These are phyloP conservation scores for Cosmia trapezina DNA, from an alignment of 2,888 invertebrate species.

Conservation along the genomic window DNA sequence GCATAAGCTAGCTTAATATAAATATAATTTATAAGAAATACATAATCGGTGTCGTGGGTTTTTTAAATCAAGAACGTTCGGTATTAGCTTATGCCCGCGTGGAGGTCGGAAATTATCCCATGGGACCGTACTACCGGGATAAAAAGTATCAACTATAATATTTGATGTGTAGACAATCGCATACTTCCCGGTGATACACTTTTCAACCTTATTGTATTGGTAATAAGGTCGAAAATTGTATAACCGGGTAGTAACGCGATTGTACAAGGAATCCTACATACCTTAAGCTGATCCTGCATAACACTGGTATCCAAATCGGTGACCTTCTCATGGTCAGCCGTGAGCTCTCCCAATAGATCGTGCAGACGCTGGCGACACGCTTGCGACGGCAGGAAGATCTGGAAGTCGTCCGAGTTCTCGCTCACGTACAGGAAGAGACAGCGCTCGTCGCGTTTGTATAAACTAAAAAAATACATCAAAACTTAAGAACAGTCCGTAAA, in stretches of 20 bases:
- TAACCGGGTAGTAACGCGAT: no score
- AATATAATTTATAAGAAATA: background rate
- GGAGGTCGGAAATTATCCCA: no score
- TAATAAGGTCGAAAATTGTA: no score
- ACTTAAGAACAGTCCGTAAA: background rate
- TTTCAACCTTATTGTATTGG: no score
- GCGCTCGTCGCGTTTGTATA: slow-evolving; percentile 98
- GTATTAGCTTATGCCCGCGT: background rate
- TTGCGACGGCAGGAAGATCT: slow-evolving; percentile 98
- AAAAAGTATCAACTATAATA: no score
- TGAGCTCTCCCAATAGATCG: slow-evolving; percentile 96
- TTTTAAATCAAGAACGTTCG: background rate
- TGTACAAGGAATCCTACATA: slow-evolving; percentile 66
- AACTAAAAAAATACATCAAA: slow-evolving; percentile 86
- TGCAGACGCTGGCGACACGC: slow-evolving; percentile 95
- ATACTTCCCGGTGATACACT: no score
- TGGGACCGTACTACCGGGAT: no score
- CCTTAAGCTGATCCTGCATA: slow-evolving; percentile 94
- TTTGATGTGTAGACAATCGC: no score
- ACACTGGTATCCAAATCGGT: slow-evolving; percentile 94
- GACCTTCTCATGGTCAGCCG: slow-evolving; percentile 95
- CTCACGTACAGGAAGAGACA: slow-evolving; percentile 99
- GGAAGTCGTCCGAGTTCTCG: slow-evolving; percentile 99
- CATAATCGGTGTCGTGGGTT: background rate
- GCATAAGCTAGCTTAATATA: no score